Percentiles rank a stretch among this genome's conserved stretches.
These are phyloP conservation scores for Nomia melanderi DNA, from an alignment of 1,140 invertebrate genomes.

Conservation along the genomic window DNA sequence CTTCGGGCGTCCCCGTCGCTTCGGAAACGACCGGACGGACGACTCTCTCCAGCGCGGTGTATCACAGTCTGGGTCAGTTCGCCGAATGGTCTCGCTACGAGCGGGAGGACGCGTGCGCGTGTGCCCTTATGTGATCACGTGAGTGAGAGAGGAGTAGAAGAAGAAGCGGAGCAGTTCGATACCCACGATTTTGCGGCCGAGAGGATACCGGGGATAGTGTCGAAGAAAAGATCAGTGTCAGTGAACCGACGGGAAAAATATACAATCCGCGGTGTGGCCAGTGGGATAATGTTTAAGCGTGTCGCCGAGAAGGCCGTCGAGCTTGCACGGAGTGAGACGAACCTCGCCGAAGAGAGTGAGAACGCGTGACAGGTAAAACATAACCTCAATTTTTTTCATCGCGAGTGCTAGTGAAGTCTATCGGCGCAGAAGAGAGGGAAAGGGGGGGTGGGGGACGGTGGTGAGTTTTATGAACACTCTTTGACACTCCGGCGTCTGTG, in stretches of 20 bases:
- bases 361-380: conserved; percentile 66
- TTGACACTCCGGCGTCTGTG: no score
- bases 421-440: no score
- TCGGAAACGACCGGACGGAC: conserved; percentile 33
- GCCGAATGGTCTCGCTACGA: conserved; percentile 56
- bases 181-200: conserved; percentile 45
- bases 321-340: conserved; percentile 58
- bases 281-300: conserved; percentile 61
- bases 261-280: conserved; percentile 18
- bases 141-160: no score
- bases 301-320: conserved; percentile 48
- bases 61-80: conserved; percentile 64
- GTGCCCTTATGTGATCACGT: conserved; percentile 61
- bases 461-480: neutral
- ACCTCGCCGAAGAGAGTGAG: conserved; percentile 44
- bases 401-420: no score
- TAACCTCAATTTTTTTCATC: conserved; percentile 40
- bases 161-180: conserved; percentile 55
- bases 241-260: conserved; percentile 12
- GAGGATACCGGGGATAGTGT: neutral
- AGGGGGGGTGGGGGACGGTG: neutral
- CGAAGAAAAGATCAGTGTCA: conserved; percentile 46
- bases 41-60: conserved; percentile 53
- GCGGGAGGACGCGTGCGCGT: conserved; percentile 59
- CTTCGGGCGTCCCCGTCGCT: conserved; percentile 20